Conservation (phyloP, 2,888 invertebrate genomes). For the Biston betularia region DNA sequence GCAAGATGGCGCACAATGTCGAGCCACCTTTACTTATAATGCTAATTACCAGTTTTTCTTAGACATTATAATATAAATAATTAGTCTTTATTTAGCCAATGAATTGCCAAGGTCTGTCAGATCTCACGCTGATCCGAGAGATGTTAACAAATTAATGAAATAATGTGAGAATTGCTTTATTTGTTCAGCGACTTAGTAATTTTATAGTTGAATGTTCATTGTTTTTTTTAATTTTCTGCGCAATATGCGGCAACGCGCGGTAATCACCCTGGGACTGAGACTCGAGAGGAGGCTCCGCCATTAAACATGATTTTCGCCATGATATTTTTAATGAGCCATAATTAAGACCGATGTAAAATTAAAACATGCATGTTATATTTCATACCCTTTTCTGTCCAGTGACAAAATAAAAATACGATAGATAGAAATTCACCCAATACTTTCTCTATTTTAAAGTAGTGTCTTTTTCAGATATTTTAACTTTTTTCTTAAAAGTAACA, state of each 20-base stretch:
- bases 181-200: constrained; percentile 43
- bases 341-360: too few relatives aligned
- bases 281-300: background rate
- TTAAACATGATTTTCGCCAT: too few relatives aligned
- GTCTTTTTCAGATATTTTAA: too few relatives aligned
- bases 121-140: constrained; percentile 38
- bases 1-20: constrained; percentile 46
- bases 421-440: too few relatives aligned
- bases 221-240: constrained; percentile 23
- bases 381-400: too few relatives aligned
- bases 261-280: constrained; percentile 18
- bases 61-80: constrained; percentile 41
- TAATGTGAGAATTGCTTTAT: constrained; percentile 46
- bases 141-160: constrained; percentile 42
- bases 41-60: constrained; percentile 42
- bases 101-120: constrained; percentile 43
- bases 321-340: too few relatives aligned
- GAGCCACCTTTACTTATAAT: constrained; percentile 30
- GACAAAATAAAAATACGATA: too few relatives aligned
- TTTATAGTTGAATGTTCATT: constrained; percentile 36
- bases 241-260: constrained; percentile 28
- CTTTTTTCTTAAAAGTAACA: too few relatives aligned
- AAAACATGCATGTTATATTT: too few relatives aligned
- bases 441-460: too few relatives aligned
- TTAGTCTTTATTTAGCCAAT: constrained; percentile 43